Evolutionary conservation across 2,888 invertebrate species (phyloP), one percentile per base, ranked within the genome.

Genomic region (Chymomyza caudatula): DNA sequence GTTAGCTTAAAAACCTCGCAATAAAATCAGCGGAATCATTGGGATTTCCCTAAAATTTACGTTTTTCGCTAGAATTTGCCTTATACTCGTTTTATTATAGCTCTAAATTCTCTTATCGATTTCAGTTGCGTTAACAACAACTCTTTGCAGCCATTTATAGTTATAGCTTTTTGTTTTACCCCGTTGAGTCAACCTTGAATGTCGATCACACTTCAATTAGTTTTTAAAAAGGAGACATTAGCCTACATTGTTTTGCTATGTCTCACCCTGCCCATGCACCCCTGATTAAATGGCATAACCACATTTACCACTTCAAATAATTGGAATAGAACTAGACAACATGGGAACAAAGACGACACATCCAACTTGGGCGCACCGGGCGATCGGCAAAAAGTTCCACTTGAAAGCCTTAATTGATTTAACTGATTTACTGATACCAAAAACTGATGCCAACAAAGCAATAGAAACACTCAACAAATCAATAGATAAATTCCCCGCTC

Each of bases 351-450:
- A 37, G 47, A 17, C 17, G 44, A 58, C 60, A 60, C n/a, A n/a
- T n/a, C 63, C 66, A 73, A 80, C 77, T 80, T 68, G 73, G 78
- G 78, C 78, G 67, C 29, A 60, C 43, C 19, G 60, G 66, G 68
- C 75, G 84, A 79, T 79, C 84, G 84, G 80, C 75, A 71, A 74
- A 61, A 76, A 70, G 69, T 79, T 74, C 76, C 84, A 84, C 85
- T 84, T 85, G 83, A 84, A 76, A 79, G 76, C 71, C 72, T 73
- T 86, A 86, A 86, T 86, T 86, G 86, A 86, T 86, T 86, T 86
- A 87, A 80, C 85, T 82, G 84, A 85, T n/a, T n/a, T 86, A 81
- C 74, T 70, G 61, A 69, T 68, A 71, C 67, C 61, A 69, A 57
- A 61, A 59, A 55, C 57, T 58, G 25, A 17, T 51, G 67, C n/a